phyloP scores from a whole-genome alignment of 2,888 invertebrate genomes.

The Digitonthophagus gazella region DNA sequence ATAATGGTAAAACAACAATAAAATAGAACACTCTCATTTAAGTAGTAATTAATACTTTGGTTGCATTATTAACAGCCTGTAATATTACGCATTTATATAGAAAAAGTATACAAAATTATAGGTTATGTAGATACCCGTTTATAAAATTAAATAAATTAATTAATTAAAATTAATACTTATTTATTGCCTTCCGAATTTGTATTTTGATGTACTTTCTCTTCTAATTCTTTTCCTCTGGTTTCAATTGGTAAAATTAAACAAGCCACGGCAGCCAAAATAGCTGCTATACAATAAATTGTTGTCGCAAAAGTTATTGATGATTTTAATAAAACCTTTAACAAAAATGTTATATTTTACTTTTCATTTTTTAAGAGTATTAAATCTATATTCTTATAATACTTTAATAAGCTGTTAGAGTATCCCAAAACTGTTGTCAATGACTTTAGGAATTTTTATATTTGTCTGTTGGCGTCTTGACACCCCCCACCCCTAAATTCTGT shows the following conservation, averaged over 20 bases:
- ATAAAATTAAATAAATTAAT: background rate
- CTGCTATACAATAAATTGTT: slow-evolving; percentile 74
- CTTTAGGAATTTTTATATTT: background rate
- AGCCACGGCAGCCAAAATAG: slow-evolving; percentile 71
- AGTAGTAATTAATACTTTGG: background rate
- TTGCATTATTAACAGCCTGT: background rate
- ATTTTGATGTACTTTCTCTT: slow-evolving; percentile 53
- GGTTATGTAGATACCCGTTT: background rate
- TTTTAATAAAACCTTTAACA: slow-evolving; percentile 67
- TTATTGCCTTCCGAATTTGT: background rate
- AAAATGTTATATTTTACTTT: background rate
- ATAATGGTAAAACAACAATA: background rate
- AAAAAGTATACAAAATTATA: background rate
- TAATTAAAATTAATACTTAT: slow-evolving; percentile 1
- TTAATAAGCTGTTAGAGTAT: background rate
- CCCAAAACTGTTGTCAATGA: background rate
- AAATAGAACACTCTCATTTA: slow-evolving; percentile 1
- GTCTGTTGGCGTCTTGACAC: no score
- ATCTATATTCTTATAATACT: background rate
- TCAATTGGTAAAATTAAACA: slow-evolving; percentile 83
- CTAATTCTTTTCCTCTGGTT: slow-evolving; percentile 72
- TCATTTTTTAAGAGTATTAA: background rate
- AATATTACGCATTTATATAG: background rate
- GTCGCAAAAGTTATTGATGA: slow-evolving; percentile 72
- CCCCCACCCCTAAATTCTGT: no score